Base-by-base conservation (phyloP, 2,888 invertebrate genomes). In the Tenthredo livida region DNA sequence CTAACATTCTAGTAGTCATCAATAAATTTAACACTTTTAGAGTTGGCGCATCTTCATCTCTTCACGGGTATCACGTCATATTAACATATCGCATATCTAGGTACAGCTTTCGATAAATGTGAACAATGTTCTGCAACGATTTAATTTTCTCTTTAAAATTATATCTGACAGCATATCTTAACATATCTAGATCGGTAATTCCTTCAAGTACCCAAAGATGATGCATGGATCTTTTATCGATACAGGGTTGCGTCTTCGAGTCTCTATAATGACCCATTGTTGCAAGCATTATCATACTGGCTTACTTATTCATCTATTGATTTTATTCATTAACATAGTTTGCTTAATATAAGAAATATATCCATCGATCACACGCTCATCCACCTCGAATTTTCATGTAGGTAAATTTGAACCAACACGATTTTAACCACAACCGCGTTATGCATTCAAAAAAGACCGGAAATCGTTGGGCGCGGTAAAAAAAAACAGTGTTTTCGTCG, bases 1-100 rank as follows among this genome's bases (percentile, higher is more conserved):
- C 88, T 90, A 90, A 90, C 87, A 85, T 84, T 70, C 58, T 85
- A 84, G 70, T 86, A 80, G 21, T 29, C 85, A 54, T 80, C 50
- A 12, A 54, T 80, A 50, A 12, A 73, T 54, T 29, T 77, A 50
- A 50, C 54, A 50, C 77, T 33, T 50, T 12, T 50, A 47, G 37
- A 50, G 0, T 50, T 54, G 77, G 17, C 17, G 77, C 33, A 50
- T 77, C 54, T 25, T 43, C 43, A 33, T 67, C 1, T 33, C 33
- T 6, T 67, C 67, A 67, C 65, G 65, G 65, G 65, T 65, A 29
- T 29, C 65, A 65, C 15, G 21, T 29, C 29, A 65, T 12, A 65
- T 25, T 29, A 65, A 65, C 65, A 15, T 15, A 17, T 61, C 21
- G 10, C 21, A 25, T 5, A 61, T 61, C 12, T 25, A n/a, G n/a